Conservation (phyloP, 2,797 vertebrate genomes). For the Loris lydekkerianus region DNA sequence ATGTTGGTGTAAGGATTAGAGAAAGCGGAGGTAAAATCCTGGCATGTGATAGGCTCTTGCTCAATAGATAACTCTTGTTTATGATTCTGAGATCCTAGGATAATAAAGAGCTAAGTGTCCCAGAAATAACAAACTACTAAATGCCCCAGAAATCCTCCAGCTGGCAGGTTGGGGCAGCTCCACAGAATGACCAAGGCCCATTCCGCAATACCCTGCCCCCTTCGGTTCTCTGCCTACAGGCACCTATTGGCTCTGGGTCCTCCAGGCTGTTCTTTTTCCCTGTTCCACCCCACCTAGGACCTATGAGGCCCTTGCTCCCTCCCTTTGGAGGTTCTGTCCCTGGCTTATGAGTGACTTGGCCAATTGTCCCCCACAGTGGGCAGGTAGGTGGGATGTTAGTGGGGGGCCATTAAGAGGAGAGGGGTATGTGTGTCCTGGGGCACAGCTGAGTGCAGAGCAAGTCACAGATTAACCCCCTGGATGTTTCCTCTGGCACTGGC, state of each 20-base stretch:
- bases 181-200: background rate
- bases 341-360: constrained; percentile 75
- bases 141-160: background rate
- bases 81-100: background rate
- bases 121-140: background rate
- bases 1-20: constrained; percentile 28
- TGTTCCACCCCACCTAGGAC: background rate
- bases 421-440: constrained; percentile 24
- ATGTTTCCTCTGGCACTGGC: constrained; percentile 55
- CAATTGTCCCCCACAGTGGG: background rate
- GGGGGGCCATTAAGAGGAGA: constrained; percentile 73
- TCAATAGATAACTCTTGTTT: constrained; percentile 30
- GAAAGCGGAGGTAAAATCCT: background rate
- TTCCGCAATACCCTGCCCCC: too few species aligned
- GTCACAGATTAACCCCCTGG: constrained; percentile 78
- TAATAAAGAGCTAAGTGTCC: background rate
- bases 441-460: background rate
- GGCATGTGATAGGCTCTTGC: constrained; percentile 15
- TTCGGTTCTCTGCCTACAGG: background rate
- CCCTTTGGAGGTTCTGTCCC: constrained; percentile 16
- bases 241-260: background rate
- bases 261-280: background rate
- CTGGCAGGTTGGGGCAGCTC: background rate
- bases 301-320: background rate
- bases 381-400: constrained; percentile 29